phyloP scores from a whole-genome alignment of 1,140 invertebrate species.

The Probaryconus sp. region DNA sequence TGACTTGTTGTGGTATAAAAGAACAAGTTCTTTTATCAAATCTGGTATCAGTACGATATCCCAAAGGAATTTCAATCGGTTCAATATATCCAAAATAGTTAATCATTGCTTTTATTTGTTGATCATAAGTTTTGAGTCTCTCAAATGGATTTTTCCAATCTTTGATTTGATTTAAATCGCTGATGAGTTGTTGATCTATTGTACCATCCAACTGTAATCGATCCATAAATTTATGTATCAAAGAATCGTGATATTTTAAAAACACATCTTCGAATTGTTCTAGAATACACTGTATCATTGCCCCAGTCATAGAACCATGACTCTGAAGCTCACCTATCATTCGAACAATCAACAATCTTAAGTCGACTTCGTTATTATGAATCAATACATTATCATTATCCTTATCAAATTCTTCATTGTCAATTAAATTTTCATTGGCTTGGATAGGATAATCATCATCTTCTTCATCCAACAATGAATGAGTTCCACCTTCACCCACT shows the following conservation, averaged over 20 bases:
- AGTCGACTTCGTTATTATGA: conserved; percentile 23
- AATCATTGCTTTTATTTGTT: conserved; percentile 12
- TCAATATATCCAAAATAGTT: conserved; percentile 2
- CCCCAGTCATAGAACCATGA: conserved; percentile 31
- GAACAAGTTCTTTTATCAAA: conserved; percentile 10
- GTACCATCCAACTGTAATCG: too few species aligned
- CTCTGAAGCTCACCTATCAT: conserved; percentile 39
- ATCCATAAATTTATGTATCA: too few species aligned
- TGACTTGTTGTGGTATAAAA: conserved; percentile 4
- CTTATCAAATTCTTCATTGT: conserved; percentile 7
- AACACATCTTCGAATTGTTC: conserved; percentile 26
- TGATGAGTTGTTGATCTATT: neutral
- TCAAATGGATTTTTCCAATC: neutral
- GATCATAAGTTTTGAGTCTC: neutral
- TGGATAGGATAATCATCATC: neutral
- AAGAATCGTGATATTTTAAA: too few species aligned
- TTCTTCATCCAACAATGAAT: neutral
- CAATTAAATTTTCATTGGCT: conserved; percentile 6
- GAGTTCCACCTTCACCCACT: neutral
- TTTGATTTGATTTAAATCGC: neutral
- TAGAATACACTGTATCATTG: conserved; percentile 1
- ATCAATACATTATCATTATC: neutral
- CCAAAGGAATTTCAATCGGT: neutral
- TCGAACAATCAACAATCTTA: conserved; percentile 16
- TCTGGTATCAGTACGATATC: neutral